A percentile compares a stretch with the other conserved stretches of the same genome.
Conservation (phyloP, 2,113 vertebrate genomes). For the Blennius ocellaris region DNA sequence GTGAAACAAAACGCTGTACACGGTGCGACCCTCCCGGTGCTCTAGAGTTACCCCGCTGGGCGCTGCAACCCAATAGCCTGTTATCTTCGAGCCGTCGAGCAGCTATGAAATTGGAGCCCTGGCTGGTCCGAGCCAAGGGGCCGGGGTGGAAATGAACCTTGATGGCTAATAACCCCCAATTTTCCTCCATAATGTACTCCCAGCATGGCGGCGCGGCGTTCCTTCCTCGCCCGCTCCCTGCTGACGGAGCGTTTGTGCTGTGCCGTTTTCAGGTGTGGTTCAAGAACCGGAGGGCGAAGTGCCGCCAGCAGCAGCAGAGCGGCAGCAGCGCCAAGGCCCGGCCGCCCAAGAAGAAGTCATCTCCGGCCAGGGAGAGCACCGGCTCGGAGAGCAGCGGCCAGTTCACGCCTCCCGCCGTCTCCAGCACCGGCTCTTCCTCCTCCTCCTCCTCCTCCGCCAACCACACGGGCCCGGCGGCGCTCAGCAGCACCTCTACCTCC, state of each 20-base stretch:
- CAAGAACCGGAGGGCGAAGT: constrained; percentile 92
- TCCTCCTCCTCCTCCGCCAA: constrained; percentile 89
- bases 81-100: constrained; percentile 81
- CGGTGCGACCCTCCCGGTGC: constrained; percentile 72
- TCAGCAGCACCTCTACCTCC: constrained; percentile 86
- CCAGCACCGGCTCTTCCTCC: constrained; percentile 92
- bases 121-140: constrained; percentile 74
- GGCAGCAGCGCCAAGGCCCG: constrained; percentile 90
- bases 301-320: constrained; percentile 95
- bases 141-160: constrained; percentile 78
- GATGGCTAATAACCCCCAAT: constrained; percentile 81
- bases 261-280: constrained; percentile 92
- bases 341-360: constrained; percentile 95
- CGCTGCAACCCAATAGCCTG: constrained; percentile 82
- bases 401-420: constrained; percentile 94
- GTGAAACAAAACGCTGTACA: constrained; percentile 80
- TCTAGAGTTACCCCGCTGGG: constrained; percentile 82
- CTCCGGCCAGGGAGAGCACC: constrained; percentile 94
- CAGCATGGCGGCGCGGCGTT: constrained; percentile 50
- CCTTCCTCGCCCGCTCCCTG: constrained; percentile 10
- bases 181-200: constrained; percentile 77
- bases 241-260: constrained; percentile 19
- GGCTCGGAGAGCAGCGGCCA: constrained; percentile 97
- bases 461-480: constrained; percentile 73
- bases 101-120: constrained; percentile 81